phyloP scores from a whole-genome alignment of 2,113 vertebrate genomes.

The Stictonetta naevosa region DNA sequence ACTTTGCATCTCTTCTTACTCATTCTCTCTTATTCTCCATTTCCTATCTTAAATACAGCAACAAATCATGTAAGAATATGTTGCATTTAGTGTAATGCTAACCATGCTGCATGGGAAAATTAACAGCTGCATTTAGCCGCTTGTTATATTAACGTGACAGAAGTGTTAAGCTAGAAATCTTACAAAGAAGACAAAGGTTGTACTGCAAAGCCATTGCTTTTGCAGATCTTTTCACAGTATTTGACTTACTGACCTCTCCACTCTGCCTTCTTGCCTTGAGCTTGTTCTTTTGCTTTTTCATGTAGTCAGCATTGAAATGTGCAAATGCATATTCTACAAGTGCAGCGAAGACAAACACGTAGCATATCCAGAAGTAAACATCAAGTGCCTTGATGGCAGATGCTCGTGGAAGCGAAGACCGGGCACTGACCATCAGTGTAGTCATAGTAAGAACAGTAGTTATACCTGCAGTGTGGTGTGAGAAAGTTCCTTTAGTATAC shows the following conservation, averaged over 20 bases:
- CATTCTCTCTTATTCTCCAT: background rate
- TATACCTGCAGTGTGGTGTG: slow-evolving; percentile 81
- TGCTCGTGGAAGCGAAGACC: slow-evolving; percentile 91
- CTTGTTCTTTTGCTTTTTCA: slow-evolving; percentile 94
- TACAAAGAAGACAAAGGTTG: background rate
- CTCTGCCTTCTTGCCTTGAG: slow-evolving; percentile 84
- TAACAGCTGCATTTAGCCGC: background rate
- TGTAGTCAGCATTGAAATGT: slow-evolving; percentile 96
- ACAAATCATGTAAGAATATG: background rate
- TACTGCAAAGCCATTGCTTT: background rate
- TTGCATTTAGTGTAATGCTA: background rate
- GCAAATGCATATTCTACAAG: slow-evolving; percentile 97
- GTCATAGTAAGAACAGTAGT: slow-evolving; percentile 99
- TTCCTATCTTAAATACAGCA: background rate
- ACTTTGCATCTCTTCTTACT: background rate
- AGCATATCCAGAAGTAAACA: slow-evolving; percentile 99
- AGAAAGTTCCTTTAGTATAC: background rate
- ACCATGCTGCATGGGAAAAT: background rate
- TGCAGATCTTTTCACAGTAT: background rate
- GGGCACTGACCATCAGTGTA: slow-evolving; percentile 95
- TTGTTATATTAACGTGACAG: background rate
- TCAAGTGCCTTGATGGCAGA: slow-evolving; percentile 96
- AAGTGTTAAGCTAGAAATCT: background rate
- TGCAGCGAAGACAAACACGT: slow-evolving; percentile 95
- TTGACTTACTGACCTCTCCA: slow-evolving; percentile 80